These are phyloP conservation scores for Solenopsis invicta DNA, from an alignment of 1,140 invertebrate genomes.

Conservation along the genomic window DNA sequence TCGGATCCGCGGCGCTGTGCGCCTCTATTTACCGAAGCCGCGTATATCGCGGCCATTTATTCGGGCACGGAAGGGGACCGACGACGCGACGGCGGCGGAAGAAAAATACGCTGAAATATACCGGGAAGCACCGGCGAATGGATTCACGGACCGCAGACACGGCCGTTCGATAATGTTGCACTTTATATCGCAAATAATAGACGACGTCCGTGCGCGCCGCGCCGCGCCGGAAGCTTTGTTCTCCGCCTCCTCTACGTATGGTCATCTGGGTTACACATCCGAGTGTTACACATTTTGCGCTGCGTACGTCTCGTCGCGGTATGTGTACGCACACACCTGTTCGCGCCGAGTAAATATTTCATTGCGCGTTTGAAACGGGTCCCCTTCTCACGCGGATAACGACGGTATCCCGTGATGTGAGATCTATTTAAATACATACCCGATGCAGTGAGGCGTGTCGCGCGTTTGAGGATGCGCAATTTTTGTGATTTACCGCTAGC, in stretches of 20 bases:
- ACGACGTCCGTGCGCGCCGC: slow-evolving; percentile 23
- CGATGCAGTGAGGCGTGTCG: neutral
- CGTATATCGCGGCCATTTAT: slow-evolving; percentile 52
- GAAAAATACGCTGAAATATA: slow-evolving; percentile 56
- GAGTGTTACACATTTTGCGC: slow-evolving; percentile 61
- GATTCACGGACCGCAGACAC: slow-evolving; percentile 44
- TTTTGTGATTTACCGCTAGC: too few relatives aligned
- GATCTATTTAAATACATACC: neutral
- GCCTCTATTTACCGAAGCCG: slow-evolving; percentile 50
- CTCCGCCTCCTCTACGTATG: slow-evolving; percentile 58
- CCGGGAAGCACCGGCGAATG: slow-evolving; percentile 37
- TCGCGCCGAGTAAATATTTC: slow-evolving; percentile 31
- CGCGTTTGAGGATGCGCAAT: too few relatives aligned
- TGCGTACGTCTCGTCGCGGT: neutral
- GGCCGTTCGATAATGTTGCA: slow-evolving; percentile 64
- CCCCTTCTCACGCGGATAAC: neutral
- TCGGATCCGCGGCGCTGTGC: neutral
- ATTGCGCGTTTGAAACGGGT: neutral
- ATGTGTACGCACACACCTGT: neutral
- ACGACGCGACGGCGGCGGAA: neutral
- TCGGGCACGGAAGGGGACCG: neutral
- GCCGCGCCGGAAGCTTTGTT: slow-evolving; percentile 55
- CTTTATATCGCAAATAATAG: slow-evolving; percentile 65
- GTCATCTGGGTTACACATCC: slow-evolving; percentile 69
- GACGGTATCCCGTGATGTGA: neutral